Base-by-base conservation (phyloP, 2,113 vertebrate genomes). In the Taurulus bubalis region DNA sequence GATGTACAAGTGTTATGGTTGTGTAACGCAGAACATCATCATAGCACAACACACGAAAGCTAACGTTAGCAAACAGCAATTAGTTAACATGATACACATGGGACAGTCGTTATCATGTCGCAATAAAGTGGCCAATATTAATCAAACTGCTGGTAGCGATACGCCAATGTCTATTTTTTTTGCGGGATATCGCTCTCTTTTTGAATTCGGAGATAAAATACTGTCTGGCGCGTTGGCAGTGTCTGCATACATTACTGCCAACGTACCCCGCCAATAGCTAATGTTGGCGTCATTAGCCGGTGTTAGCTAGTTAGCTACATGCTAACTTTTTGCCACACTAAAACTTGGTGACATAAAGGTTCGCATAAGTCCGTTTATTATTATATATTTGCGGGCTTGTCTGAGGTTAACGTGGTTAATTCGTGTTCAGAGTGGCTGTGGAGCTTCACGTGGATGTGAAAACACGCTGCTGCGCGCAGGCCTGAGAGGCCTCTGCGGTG, bases 401-500 rank as follows among this genome's bases (percentile, higher is more conserved):
- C 4, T 62, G 2, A 20, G 26, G 38, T 26, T 26, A 22, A 2
- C 2, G 11, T 55, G 26, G 4, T 62, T 11, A 42, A 64, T 73
- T 42, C 0, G 1, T 10, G 9, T 38, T n/a, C 18, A 9, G 16
- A 32, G 16, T 8, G n/a, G 0, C 4, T 22, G 62, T 15, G 47
- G 71, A 69, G 75, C 73, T 83, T 91, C 90, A 59, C 87, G 85
- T 82, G 78, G 77, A 78, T 68, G 49, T 53, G 77, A 73, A 85
- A 85, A 83, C 55, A 71, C 67, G 84, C 76, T 80, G 76, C 71
- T 77, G 75, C 79, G 68, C 55, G 64, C 80, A 89, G 95, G 95
- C 94, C 94, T 63, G 76, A 67, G 71, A 89, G 94, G 94, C 94
- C 95, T 84, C 80, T 66, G 76, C 83, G 74, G 69, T 73, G n/a